Base-by-base conservation (phyloP, 2,113 vertebrate species). In the Macaca mulatta region DNA sequence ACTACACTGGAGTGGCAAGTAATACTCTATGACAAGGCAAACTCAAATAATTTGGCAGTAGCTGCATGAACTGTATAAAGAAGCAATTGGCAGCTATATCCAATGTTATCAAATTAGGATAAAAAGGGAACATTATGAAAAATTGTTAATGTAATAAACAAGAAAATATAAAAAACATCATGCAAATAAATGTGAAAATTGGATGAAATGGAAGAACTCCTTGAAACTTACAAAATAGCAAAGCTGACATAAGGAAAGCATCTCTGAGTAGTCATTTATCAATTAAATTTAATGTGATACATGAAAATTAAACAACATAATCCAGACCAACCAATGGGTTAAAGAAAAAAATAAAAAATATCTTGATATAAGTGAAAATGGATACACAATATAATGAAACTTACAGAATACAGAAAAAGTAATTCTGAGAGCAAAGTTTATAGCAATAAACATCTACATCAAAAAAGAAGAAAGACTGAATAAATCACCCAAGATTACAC, bases 161-260 rank as follows among this genome's bases (percentile, higher is more conserved):
- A 43, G 12, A 4, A 25, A 27, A 50, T 82, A n/a, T 52, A 14
- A 89, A 82, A 14, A 87, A 75, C 27, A 61, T 50, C 61, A 61
- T 27, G 5, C 45, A 57, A 89, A 93, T 72, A 48, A 64, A 89
- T 80, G 75, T 84, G 45, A 84, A 89, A 78, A 52, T 43, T 64
- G 84, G 2, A 72, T 72, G 10, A 96, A 93, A 74, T 85, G 40
- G 72, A 89, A 85, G n/a, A 85, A 74, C 17, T 64, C 27, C 5
- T 61, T 74, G n/a, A 79, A 95, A 96, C 64, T 11, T 10, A 35
- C 84, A 79, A 89, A 89, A 84, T 17, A 79, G 70, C 40, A 89
- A 79, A 92, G 0, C 23, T 89, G 12, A 80, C n/a, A 80, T 8
- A 87, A 96, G 52, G 75, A 92, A 84, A 90, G 52, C 12, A 89